These are phyloP conservation scores for Amphiduros pacificus DNA, from an alignment of 2,888 invertebrate genomes.

Conservation along the genomic window DNA sequence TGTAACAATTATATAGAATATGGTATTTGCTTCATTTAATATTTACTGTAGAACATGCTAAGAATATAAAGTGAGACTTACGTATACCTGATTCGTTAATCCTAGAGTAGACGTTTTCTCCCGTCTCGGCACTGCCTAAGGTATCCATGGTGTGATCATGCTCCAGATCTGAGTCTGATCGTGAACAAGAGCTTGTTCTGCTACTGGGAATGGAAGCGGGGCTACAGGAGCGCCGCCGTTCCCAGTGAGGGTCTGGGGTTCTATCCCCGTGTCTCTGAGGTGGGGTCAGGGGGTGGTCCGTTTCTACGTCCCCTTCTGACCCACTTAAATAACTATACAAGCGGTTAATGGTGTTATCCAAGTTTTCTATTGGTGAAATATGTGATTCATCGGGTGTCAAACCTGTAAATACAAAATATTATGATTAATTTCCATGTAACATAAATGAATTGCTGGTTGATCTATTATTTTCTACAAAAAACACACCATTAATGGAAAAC, in stretches of 20 bases:
- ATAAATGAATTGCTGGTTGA: too few relatives aligned
- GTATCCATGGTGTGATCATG: constrained; percentile 14
- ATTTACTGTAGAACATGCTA: neutral
- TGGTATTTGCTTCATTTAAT: neutral
- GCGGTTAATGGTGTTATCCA: constrained; percentile 20
- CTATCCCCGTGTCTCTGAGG: constrained; percentile 1
- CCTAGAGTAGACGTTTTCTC: constrained; percentile 29
- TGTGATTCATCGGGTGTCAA: constrained; percentile 38
- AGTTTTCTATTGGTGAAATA: constrained; percentile 33
- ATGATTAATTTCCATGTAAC: too few relatives aligned
- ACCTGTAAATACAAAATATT: constrained; percentile 25
- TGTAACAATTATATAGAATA: too few relatives aligned
- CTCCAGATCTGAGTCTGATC: constrained; percentile 10
- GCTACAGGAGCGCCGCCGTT: constrained; percentile 5
- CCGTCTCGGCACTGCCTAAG: constrained; percentile 20
- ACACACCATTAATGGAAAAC: too few relatives aligned
- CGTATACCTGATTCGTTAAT: constrained; percentile 27
- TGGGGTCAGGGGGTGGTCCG: constrained; percentile 22
- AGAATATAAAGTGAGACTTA: neutral
- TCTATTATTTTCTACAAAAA: too few relatives aligned
- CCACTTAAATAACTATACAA: constrained; percentile 47
- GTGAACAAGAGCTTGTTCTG: constrained; percentile 9
- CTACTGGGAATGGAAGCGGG: constrained; percentile 19
- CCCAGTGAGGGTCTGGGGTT: neutral
- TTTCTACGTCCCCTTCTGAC: constrained; percentile 50